Evolutionary conservation across 2,888 invertebrate species (phyloP).

Genomic region (Drymonia ruficornis): DNA sequence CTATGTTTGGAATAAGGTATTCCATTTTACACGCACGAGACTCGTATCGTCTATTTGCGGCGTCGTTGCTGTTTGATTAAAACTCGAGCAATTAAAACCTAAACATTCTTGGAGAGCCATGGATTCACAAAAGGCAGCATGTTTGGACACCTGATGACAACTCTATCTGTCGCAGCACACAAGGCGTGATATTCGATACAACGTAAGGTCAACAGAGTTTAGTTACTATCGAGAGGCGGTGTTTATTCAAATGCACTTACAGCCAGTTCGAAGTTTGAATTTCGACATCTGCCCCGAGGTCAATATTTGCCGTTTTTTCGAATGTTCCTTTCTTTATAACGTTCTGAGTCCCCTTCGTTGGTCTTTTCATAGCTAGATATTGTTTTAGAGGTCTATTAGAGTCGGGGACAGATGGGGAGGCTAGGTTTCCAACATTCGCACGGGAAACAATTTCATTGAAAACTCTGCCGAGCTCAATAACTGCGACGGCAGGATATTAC

Average conservation of each 20-base stretch:
- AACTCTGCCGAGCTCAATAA: constrained; percentile 65
- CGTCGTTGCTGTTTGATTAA: constrained; percentile 30
- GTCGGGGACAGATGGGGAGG: constrained; percentile 35
- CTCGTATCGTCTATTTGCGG: constrained; percentile 30
- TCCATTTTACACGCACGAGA: constrained; percentile 45
- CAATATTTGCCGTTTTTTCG: constrained; percentile 79
- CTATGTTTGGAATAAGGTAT: constrained; percentile 54
- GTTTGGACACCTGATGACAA: constrained; percentile 75
- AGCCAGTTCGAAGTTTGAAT: constrained; percentile 72
- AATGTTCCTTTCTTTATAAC: constrained; percentile 61
- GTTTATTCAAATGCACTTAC: constrained; percentile 83
- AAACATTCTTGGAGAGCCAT: constrained; percentile 17
- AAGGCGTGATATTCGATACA: constrained; percentile 71
- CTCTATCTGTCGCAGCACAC: constrained; percentile 58
- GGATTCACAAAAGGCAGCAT: constrained; percentile 31
- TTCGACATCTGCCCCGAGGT: constrained; percentile 82
- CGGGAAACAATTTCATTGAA: constrained; percentile 62
- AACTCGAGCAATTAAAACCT: constrained; percentile 17
- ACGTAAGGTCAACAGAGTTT: constrained; percentile 75
- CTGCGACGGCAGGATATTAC: constrained; percentile 75
- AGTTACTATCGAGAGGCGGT: constrained; percentile 73
- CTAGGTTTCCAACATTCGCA: constrained; percentile 39
- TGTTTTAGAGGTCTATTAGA: constrained; percentile 40
- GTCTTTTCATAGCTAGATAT: constrained; percentile 50
- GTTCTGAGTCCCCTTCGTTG: constrained; percentile 50